Evolutionary conservation across 2,113 vertebrate species (phyloP), one percentile per base, ranked within the genome.

Genomic region (Mesitornis unicolor): DNA sequence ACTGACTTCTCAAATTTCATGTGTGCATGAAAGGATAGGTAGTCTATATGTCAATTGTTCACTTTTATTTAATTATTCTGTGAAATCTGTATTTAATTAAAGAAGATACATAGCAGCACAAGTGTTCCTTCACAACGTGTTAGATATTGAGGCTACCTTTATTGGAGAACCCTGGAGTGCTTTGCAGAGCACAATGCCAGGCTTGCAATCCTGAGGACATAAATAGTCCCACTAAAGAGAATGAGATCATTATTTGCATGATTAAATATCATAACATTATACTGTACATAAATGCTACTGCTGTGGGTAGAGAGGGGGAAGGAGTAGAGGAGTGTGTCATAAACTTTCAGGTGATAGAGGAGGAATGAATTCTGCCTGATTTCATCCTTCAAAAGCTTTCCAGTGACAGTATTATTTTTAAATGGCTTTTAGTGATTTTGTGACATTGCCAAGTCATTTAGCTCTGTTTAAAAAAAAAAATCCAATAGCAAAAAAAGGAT

Each of bases 271-370:
- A 64, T 45, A 95, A 94, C 79, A 87, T 92, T 85, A 94, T 86
- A 90, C 26, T 70, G 28, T 77, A 81, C 65, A 78, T 86, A 95
- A 96, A 95, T 90, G 88, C 67, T 93, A 81, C 47, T 89, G 60
- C 47, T 92, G 91, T 95, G 94, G 95, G 94, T 81, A 95, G 96
- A 93, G 76, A 95, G 94, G 86, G 42, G 95, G 94, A 91, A 94
- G 92, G 51, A 88, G 75, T 53, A 91, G 81, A 96, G 42, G 68
- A 95, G 43, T 68, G 68, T 78, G 91, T 84, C 84, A 92, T 89
- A 96, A 95, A 87, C 76, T 87, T 97, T 91, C 93, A 96, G 96
- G 94, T 95, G 89, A 91, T 94, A 95, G 73, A 81, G 94, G 15
- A 84, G 73, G 61, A 89, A 94, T 64, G 61, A 93, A 73, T 93